These are phyloP conservation scores for Myiothlypis coronata DNA, from an alignment of 2,797 vertebrate genomes.

Conservation along the genomic window DNA sequence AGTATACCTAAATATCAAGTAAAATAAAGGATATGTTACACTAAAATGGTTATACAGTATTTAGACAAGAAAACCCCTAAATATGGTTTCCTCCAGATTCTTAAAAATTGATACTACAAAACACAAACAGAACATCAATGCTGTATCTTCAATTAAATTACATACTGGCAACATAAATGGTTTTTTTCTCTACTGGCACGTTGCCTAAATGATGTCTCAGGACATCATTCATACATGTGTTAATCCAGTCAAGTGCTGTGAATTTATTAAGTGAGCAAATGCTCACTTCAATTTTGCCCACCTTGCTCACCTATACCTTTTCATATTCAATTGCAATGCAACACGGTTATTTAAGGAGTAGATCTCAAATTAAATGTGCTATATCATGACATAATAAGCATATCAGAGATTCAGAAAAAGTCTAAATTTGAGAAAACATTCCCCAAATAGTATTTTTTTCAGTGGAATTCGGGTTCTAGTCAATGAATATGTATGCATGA, in stretches of 20 bases:
- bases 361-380: not conserved
- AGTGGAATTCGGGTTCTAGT: not conserved
- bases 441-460: not conserved
- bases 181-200: not conserved
- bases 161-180: not conserved
- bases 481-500: not conserved
- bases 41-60: not conserved
- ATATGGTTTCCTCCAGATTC: not conserved
- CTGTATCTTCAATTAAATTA: not conserved
- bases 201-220: not conserved
- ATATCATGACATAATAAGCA: not conserved
- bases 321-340: not conserved
- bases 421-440: not conserved
- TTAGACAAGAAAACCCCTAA: not conserved
- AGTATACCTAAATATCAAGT: not conserved
- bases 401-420: not conserved
- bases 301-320: not conserved
- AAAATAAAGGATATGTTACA: not conserved
- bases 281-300: not conserved
- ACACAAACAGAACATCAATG: not conserved
- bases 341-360: not conserved
- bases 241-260: not conserved
- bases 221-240: not conserved
- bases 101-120: not conserved
- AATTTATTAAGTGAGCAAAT: not conserved